Evolutionary conservation across 1,140 invertebrate genomes (phyloP).

Genomic region (Trichonephila clavata): DNA sequence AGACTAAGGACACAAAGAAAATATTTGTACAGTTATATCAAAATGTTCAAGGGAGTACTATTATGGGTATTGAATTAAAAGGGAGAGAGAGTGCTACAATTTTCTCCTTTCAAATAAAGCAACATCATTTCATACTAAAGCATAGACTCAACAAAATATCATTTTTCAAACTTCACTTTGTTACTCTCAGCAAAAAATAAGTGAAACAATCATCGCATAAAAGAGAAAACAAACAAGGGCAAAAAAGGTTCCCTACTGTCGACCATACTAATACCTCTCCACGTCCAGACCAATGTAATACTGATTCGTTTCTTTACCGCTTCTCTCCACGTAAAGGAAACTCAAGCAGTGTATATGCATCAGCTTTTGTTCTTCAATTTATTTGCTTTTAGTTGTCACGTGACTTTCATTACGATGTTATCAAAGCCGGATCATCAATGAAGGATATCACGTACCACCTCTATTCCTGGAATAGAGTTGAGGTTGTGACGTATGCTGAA

Average conservation of each 20-base stretch:
- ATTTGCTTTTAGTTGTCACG: slow-evolving; percentile 40
- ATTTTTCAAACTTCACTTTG: too few species aligned
- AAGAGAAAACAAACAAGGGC: neutral
- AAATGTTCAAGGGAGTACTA: too few species aligned
- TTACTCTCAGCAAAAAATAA: too few species aligned
- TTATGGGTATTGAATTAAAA: too few species aligned
- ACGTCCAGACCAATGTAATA: neutral
- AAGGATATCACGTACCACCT: slow-evolving; percentile 15
- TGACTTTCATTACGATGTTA: slow-evolving; percentile 30
- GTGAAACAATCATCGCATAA: too few species aligned
- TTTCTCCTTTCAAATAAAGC: too few species aligned
- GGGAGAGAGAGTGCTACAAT: too few species aligned
- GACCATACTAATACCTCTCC: neutral
- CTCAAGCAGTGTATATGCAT: neutral
- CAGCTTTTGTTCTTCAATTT: slow-evolving; percentile 35
- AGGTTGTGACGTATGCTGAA: slow-evolving; percentile 30
- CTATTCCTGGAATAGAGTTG: slow-evolving; percentile 42
- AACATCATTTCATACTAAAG: too few species aligned
- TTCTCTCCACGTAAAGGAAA: neutral
- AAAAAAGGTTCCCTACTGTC: neutral
- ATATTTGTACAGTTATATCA: too few species aligned
- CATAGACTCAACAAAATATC: too few species aligned
- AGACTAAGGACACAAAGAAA: too few species aligned
- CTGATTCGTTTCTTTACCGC: neutral
- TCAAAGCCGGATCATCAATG: slow-evolving; percentile 17